Evolutionary conservation across 2,797 vertebrate species (phyloP).

Genomic region (Pagetopsis macropterus): DNA sequence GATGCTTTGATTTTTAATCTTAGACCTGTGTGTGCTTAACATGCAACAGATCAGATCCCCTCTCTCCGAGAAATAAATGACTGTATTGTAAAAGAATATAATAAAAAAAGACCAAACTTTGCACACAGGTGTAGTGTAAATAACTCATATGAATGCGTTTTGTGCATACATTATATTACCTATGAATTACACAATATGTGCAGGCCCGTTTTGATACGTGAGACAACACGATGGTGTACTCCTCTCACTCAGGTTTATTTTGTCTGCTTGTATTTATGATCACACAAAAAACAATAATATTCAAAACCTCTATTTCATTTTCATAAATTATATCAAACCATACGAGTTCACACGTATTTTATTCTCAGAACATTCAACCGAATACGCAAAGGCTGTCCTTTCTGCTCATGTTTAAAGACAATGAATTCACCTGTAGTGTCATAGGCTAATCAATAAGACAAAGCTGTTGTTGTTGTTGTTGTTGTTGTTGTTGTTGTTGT

Average conservation of each 20-base stretch:
- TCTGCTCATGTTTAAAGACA: neutral
- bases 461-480: neutral
- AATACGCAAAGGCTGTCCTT: constrained; percentile 1
- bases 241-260: constrained; percentile 6
- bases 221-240: constrained; percentile 11
- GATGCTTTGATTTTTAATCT: constrained; percentile 59
- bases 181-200: neutral
- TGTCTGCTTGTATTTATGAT: constrained; percentile 17
- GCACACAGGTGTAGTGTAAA: constrained; percentile 16
- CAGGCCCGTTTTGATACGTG: constrained; percentile 32
- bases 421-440: constrained; percentile 34
- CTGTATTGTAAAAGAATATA: constrained; percentile 16
- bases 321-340: neutral
- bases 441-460: constrained; percentile 31
- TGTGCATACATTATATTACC: neutral
- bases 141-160: constrained; percentile 22
- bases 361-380: neutral
- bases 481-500: too few relatives aligned
- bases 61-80: constrained; percentile 7
- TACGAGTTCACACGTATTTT: neutral
- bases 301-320: constrained; percentile 21
- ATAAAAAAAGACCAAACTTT: neutral
- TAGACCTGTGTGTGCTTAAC: constrained; percentile 44
- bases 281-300: constrained; percentile 1
- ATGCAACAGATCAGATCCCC: constrained; percentile 46